Percentiles rank a stretch among this genome's conserved stretches.
phyloP scores from a whole-genome alignment of 2,797 vertebrate species.

The Chrosomus eos region DNA sequence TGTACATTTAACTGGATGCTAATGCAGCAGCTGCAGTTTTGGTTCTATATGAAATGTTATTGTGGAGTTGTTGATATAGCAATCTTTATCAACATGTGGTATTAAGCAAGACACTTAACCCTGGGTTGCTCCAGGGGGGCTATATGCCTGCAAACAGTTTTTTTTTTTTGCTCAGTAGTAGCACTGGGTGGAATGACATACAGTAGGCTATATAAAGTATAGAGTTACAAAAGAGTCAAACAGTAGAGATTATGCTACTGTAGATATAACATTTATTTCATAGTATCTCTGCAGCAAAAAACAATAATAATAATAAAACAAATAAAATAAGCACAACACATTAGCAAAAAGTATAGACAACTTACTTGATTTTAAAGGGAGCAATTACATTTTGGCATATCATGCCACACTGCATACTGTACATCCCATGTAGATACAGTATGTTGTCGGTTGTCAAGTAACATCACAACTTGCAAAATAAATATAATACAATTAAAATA shows the following conservation, averaged over 20 bases:
- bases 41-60: background rate
- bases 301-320: no score
- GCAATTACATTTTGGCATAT: background rate
- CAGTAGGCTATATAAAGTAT: background rate
- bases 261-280: background rate
- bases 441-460: background rate
- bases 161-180: background rate
- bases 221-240: background rate
- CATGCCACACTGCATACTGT: background rate
- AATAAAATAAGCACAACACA: background rate
- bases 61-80: background rate
- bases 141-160: background rate
- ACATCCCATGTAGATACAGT: background rate
- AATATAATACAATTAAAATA: background rate
- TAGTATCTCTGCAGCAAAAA: background rate
- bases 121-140: conserved; percentile 4
- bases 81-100: background rate
- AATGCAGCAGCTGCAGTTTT: conserved; percentile 6
- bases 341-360: background rate
- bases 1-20: background rate
- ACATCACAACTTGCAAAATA: background rate
- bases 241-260: background rate
- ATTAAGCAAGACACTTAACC: conserved; percentile 11
- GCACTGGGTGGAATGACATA: background rate
- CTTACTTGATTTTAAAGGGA: background rate